Evolutionary conservation across 1,140 invertebrate species (phyloP).

Genomic region (Stegodyphus dumicola): DNA sequence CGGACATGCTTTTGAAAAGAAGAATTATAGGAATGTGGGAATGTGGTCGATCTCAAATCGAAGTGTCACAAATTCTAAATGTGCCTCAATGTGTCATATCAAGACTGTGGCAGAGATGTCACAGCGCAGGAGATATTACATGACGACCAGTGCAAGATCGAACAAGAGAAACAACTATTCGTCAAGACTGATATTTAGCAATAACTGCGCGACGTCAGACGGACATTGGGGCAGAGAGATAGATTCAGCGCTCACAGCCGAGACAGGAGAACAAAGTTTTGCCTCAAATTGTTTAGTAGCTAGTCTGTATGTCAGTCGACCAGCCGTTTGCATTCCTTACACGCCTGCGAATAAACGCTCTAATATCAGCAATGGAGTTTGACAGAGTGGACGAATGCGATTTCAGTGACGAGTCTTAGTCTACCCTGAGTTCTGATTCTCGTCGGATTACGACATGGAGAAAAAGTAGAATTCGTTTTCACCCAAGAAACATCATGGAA

Average conservation of each 20-base stretch:
- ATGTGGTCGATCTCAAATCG: constrained; percentile 1
- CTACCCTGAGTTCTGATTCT: not conserved
- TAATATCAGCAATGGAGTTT: not conserved
- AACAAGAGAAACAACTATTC: constrained; percentile 1
- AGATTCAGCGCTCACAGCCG: not conserved
- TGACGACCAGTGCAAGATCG: not conserved
- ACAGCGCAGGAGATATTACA: not conserved
- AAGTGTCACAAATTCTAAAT: constrained; percentile 3
- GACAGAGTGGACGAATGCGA: not conserved
- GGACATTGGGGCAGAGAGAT: not conserved
- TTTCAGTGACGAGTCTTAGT: not conserved
- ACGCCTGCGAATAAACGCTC: not conserved
- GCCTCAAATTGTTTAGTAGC: not conserved
- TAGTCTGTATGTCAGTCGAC: constrained; percentile 6
- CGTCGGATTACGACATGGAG: not conserved
- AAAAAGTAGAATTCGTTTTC: not conserved
- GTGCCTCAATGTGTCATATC: not conserved
- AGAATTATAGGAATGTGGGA: not conserved
- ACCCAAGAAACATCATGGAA: too few relatives aligned
- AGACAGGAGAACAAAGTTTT: not conserved
- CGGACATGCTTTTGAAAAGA: constrained; percentile 10
- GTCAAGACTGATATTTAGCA: constrained; percentile 1
- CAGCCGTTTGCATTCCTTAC: constrained; percentile 1
- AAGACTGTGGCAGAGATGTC: not conserved
- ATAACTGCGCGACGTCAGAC: not conserved